phyloP scores from a whole-genome alignment of 2,797 vertebrate genomes.

The Sebastes dallii region DNA sequence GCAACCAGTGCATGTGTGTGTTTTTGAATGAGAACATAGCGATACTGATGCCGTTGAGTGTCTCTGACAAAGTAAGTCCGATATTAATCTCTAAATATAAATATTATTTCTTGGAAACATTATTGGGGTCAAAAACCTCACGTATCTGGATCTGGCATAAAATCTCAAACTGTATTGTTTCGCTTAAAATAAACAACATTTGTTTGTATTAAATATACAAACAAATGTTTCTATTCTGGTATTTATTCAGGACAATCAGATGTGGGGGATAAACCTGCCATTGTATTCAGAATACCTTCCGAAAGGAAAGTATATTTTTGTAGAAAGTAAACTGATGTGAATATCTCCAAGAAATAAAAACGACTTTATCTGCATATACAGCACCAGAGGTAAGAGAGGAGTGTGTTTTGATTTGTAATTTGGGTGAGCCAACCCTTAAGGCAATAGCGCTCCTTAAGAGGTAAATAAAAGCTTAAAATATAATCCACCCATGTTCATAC shows the following conservation, averaged over 20 bases:
- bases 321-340: background rate
- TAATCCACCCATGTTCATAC: constrained; percentile 50
- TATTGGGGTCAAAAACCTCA: constrained; percentile 10
- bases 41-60: constrained; percentile 5
- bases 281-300: background rate
- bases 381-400: background rate
- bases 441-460: constrained; percentile 30
- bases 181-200: constrained; percentile 15
- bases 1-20: background rate
- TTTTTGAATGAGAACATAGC: background rate
- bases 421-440: constrained; percentile 37
- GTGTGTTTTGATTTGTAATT: constrained; percentile 31
- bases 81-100: constrained; percentile 40
- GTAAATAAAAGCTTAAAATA: constrained; percentile 55
- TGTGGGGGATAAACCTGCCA: background rate
- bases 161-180: background rate
- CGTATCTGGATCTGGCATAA: constrained; percentile 32
- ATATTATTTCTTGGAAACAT: constrained; percentile 36
- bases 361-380: background rate
- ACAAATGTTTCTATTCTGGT: constrained; percentile 19
- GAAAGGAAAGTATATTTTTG: background rate
- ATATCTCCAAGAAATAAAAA: background rate
- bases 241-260: background rate
- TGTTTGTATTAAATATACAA: constrained; percentile 12
- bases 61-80: background rate